Conservation (phyloP, 2,797 vertebrate species). For the Pteropus rufus region DNA sequence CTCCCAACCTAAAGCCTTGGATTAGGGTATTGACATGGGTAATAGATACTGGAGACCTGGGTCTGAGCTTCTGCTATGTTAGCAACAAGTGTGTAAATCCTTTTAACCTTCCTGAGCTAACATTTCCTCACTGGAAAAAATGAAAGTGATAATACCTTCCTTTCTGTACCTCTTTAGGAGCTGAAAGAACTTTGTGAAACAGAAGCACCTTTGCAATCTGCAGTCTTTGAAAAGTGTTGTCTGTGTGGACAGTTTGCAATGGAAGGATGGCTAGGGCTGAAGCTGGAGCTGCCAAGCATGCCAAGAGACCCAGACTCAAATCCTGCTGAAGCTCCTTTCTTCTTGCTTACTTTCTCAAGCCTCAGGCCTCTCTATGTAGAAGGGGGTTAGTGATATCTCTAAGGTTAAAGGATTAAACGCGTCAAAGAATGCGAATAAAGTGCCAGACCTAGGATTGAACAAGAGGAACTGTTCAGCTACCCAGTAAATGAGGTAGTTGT, state of each 20-base stretch:
- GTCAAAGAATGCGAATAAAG: background rate
- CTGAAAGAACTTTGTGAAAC: background rate
- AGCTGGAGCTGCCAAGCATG: background rate
- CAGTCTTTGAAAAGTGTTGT: background rate
- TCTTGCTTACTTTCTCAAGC: background rate
- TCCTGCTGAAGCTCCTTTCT: background rate
- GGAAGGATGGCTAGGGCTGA: background rate
- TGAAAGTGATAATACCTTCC: background rate
- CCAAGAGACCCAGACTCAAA: background rate
- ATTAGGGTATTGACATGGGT: background rate
- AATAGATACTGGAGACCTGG: background rate
- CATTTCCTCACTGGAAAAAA: background rate
- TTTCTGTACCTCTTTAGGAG: background rate
- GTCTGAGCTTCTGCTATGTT: background rate
- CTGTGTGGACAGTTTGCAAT: background rate
- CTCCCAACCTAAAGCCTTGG: background rate
- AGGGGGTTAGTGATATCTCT: background rate
- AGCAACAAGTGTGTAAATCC: background rate
- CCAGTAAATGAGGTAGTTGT: background rate
- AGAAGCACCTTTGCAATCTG: background rate
- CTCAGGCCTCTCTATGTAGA: background rate
- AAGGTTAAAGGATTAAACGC: background rate
- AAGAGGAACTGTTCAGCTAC: background rate
- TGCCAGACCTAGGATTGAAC: background rate
- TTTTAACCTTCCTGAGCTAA: background rate